Percentiles rank a stretch among this genome's conserved stretches.
Conservation (phyloP, 2,888 invertebrate species). For the Nomada flava region DNA sequence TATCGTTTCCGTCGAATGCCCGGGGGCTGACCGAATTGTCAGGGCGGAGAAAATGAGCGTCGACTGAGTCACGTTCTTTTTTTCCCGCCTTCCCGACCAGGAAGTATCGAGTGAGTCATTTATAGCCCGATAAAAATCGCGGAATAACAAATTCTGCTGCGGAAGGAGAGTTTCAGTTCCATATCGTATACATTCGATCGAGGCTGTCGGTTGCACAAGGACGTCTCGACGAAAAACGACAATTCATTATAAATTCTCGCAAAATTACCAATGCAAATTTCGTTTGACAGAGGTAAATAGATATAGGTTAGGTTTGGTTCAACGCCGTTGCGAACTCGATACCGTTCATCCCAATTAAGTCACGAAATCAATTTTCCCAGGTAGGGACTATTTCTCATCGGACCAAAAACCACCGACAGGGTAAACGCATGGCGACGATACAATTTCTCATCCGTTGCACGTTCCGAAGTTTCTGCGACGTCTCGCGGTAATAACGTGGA, state of each 20-base stretch:
- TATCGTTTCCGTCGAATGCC: constrained; percentile 32
- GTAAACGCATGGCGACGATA: constrained; percentile 23
- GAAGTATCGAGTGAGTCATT: constrained; percentile 62
- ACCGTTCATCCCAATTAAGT: not conserved
- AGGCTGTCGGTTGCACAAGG: not conserved
- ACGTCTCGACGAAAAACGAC: not conserved
- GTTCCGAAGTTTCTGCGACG: constrained; percentile 43
- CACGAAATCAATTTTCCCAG: too few relatives aligned
- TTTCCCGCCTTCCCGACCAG: not conserved
- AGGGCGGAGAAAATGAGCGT: constrained; percentile 35
- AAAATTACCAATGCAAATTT: too few relatives aligned
- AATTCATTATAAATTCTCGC: too few relatives aligned
- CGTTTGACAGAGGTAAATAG: too few relatives aligned
- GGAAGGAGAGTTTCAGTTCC: not conserved
- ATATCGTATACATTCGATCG: constrained; percentile 20
- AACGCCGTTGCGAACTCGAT: too few relatives aligned
- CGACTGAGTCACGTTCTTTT: constrained; percentile 45
- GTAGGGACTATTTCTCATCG: constrained; percentile 12
- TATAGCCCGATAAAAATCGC: constrained; percentile 62
- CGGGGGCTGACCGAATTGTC: constrained; percentile 27
- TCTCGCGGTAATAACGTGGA: constrained; percentile 59
- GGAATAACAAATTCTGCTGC: constrained; percentile 46
- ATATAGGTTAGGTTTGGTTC: too few relatives aligned
- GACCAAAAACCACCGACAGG: not conserved
- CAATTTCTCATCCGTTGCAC: constrained; percentile 61